Conservation (phyloP, 2,113 vertebrate genomes). For the Panthera tigris region DNA sequence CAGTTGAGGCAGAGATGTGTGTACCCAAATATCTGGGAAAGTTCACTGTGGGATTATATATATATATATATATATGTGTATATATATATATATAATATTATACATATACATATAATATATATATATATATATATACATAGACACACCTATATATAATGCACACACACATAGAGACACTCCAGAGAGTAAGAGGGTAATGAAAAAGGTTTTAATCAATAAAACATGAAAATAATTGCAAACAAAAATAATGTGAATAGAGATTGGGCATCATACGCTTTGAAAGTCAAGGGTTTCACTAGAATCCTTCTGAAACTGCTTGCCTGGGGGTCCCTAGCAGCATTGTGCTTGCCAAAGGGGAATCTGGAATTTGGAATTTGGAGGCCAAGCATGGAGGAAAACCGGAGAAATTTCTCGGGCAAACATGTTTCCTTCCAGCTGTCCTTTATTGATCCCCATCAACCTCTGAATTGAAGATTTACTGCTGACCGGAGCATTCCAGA, state of each 20-base stretch:
- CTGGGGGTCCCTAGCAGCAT: rapidly evolving
- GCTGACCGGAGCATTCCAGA: rapidly evolving
- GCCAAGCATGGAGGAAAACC: neutral
- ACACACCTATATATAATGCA: no score
- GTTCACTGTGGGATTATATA: no score
- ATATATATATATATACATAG: no score
- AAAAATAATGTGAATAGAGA: neutral
- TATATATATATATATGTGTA: no score
- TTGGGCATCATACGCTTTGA: rapidly evolving
- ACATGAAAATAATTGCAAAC: neutral
- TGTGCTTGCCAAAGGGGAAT: rapidly evolving
- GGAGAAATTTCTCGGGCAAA: neutral
- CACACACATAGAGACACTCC: neutral
- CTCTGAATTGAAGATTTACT: neutral
- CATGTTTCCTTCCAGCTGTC: neutral
- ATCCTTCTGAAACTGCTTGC: rapidly evolving
- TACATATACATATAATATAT: no score
- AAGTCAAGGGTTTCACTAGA: rapidly evolving
- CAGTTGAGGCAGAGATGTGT: rapidly evolving
- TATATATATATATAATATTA: no score
- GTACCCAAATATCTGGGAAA: neutral
- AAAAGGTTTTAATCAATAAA: neutral
- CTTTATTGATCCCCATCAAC: rapidly evolving
- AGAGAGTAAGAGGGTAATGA: neutral
- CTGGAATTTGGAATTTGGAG: neutral